Base-by-base conservation (phyloP, 2,797 vertebrate genomes). In the Podargus strigoides region DNA sequence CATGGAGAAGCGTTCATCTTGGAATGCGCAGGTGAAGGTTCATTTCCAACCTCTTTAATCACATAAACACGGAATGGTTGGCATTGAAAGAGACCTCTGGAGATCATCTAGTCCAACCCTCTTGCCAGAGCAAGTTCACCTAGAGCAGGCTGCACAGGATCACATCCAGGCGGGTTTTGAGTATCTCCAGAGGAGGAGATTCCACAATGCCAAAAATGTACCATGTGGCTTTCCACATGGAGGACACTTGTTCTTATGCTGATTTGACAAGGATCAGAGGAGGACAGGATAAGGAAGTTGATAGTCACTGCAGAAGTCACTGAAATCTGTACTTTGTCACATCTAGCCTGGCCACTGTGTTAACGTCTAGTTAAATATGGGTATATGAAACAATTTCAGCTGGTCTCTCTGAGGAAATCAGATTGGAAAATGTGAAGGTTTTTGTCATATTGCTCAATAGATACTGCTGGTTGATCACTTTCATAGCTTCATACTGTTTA, bases 241-340 rank as follows among this genome's bases (percentile, higher is more conserved):
- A 50, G 14, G 12, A 49, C 17, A 56, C 16, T 20, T 1, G 0
- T 50, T 66, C 26, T 60, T 4, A 50, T 20, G 3, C 6, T 74
- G 37, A 63, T 86, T 88, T 64, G n/a, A n/a, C n/a, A n/a, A n/a
- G n/a, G n/a, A n/a, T n/a, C 39, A 66, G 42, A 63, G 34, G 17
- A 82, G 7, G 24, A 39, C 12, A 62, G 47, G 18, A 4, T 67
- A 69, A 62, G 37, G 34, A 93, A 70, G 22, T 34, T 2, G 3
- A 7, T 50, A 30, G 23, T 66, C 32, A 10, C 63, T 85, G 52
- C 50, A 83, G 56, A 82, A 69, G 42, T 63, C 28, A 44, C 18
- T 37, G 41, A 89, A 78, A 78, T 72, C 36, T 78, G 21, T 76
- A 36, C 19, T 72, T 90, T 15, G 14, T n/a, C 36, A 20, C 1